These are phyloP conservation scores for Iphiclides podalirius DNA, from an alignment of 2,888 invertebrate species.

Conservation along the genomic window DNA sequence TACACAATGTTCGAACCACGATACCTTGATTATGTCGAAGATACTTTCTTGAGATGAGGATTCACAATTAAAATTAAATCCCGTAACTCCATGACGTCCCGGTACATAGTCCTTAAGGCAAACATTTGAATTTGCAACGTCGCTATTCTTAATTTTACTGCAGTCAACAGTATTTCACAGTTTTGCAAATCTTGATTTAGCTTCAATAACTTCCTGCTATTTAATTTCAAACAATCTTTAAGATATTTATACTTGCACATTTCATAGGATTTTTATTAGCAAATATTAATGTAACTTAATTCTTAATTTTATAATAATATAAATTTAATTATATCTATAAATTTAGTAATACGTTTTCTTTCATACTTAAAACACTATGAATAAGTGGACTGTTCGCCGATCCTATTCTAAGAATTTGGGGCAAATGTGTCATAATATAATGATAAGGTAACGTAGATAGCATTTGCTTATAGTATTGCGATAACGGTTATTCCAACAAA, in stretches of 20 bases:
- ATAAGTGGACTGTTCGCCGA: neutral
- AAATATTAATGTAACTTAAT: too few relatives aligned
- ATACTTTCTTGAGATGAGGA: conserved; percentile 41
- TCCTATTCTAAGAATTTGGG: conserved; percentile 7
- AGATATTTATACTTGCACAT: conserved; percentile 33
- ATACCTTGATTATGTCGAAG: conserved; percentile 13
- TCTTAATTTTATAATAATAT: too few relatives aligned
- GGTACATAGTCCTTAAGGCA: conserved; percentile 45
- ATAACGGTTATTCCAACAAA: neutral
- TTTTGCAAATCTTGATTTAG: conserved; percentile 41
- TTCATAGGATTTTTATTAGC: neutral
- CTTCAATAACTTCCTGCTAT: conserved; percentile 39
- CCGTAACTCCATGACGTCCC: conserved; percentile 56
- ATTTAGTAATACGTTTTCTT: neutral
- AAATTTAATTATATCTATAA: too few relatives aligned
- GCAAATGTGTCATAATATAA: conserved; percentile 10
- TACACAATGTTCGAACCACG: too few relatives aligned
- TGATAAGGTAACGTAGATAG: conserved; percentile 18
- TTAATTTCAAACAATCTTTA: conserved; percentile 40
- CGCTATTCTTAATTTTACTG: conserved; percentile 48
- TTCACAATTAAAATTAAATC: conserved; percentile 45
- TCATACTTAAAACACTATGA: neutral
- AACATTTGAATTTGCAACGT: conserved; percentile 47
- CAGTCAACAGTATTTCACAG: conserved; percentile 41
- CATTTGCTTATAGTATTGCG: conserved; percentile 3